Percentiles rank a stretch among this genome's conserved stretches.
These are phyloP conservation scores for Hirtodrosophila histrioides DNA, from an alignment of 2,888 invertebrate genomes.

Conservation along the genomic window DNA sequence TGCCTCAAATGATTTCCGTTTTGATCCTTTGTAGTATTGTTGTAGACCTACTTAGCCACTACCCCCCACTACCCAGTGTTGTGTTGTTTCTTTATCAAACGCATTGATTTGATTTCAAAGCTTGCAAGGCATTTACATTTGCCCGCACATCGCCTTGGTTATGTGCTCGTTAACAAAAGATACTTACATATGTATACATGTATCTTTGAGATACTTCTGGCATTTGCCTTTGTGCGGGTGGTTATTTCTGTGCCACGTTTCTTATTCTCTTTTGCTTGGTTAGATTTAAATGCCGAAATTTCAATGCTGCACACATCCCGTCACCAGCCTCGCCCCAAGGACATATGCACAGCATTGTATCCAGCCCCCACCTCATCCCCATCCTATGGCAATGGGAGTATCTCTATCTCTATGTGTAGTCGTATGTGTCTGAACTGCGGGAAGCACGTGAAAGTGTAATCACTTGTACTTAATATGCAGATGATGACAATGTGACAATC, in stretches of 20 bases:
- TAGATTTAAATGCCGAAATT: constrained; percentile 77
- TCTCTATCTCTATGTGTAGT: constrained; percentile 34
- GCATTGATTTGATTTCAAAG: constrained; percentile 72
- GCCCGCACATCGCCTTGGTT: constrained; percentile 45
- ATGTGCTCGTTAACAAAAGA: constrained; percentile 74
- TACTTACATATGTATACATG: constrained; percentile 67
- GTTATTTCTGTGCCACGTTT: constrained; percentile 31
- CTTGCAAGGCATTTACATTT: constrained; percentile 70
- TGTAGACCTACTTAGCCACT: constrained; percentile 11
- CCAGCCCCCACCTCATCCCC: too few relatives aligned
- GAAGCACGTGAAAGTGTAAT: constrained; percentile 64
- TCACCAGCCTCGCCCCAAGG: constrained; percentile 13
- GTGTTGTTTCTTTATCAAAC: constrained; percentile 56
- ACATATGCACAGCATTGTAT: constrained; percentile 37
- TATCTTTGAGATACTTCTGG: constrained; percentile 49
- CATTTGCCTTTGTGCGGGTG: constrained; percentile 36
- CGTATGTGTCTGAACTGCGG: constrained; percentile 12
- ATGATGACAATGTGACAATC: constrained; percentile 79
- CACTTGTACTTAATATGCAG: constrained; percentile 78
- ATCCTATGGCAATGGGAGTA: constrained; percentile 18
- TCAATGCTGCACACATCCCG: constrained; percentile 73
- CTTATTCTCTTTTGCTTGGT: constrained; percentile 61
- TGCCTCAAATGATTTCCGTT: constrained; percentile 66
- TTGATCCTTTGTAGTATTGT: constrained; percentile 37
- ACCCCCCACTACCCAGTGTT: neutral